Conservation (phyloP, 2,797 vertebrate species). For the Labeo calbasu region DNA sequence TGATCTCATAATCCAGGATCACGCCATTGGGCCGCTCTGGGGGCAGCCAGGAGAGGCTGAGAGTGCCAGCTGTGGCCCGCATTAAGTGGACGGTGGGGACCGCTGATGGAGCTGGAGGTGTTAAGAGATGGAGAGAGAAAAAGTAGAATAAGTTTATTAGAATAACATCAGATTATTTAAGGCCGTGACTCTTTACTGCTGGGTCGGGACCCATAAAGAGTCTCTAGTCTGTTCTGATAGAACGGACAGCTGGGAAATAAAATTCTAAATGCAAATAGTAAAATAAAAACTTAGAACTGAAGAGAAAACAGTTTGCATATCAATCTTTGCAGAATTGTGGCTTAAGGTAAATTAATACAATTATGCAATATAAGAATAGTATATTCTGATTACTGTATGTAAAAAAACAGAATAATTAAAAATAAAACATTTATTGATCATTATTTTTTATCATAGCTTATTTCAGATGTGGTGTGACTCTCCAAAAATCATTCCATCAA, state of each 20-base stretch:
- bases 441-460: background rate
- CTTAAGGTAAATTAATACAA: background rate
- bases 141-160: conserved; percentile 6
- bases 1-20: conserved; percentile 98
- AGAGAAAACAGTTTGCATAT: background rate
- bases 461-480: background rate
- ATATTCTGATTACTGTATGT: background rate
- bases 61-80: conserved; percentile 90
- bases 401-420: background rate
- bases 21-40: conserved; percentile 96
- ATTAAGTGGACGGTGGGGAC: conserved; percentile 93
- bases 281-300: background rate
- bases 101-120: conserved; percentile 81
- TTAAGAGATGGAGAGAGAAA: conserved; percentile 66
- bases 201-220: background rate
- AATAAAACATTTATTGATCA: background rate
- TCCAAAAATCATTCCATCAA: background rate
- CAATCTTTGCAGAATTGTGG: background rate
- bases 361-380: background rate
- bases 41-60: conserved; percentile 94
- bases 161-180: background rate
- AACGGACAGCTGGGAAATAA: background rate
- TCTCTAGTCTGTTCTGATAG: background rate
- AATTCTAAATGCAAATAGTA: background rate
- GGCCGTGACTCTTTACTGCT: background rate